phyloP scores from a whole-genome alignment of 2,888 invertebrate species.

The Spodoptera littoralis region DNA sequence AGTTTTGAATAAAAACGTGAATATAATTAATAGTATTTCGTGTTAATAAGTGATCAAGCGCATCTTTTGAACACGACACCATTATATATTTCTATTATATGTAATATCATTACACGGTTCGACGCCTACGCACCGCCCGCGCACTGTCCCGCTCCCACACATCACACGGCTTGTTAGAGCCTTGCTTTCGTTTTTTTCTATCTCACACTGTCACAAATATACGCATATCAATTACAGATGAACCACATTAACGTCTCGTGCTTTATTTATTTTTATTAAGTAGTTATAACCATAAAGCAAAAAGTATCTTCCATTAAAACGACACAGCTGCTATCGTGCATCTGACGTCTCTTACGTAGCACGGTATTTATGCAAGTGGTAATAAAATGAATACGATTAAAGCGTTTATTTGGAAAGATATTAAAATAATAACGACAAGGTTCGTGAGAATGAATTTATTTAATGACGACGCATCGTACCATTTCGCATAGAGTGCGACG shows the following conservation, averaged over 20 bases:
- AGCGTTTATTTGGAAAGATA: slow-evolving; percentile 31
- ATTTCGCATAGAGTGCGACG: slow-evolving; percentile 39
- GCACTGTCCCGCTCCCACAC: slow-evolving; percentile 42
- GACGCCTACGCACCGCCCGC: slow-evolving; percentile 55
- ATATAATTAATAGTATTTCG: slow-evolving; percentile 11
- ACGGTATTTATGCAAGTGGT: slow-evolving; percentile 7
- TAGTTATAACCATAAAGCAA: slow-evolving; percentile 6
- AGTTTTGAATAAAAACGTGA: slow-evolving; percentile 11
- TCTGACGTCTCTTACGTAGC: slow-evolving; percentile 6
- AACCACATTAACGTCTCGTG: slow-evolving; percentile 16
- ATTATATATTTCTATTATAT: slow-evolving; percentile 34
- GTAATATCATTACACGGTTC: slow-evolving; percentile 28
- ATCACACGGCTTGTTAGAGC: slow-evolving; percentile 41
- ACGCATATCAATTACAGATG: slow-evolving; percentile 40
- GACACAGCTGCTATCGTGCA: slow-evolving; percentile 14
- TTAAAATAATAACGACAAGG: slow-evolving; percentile 25
- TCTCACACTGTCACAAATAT: slow-evolving; percentile 29
- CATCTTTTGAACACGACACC: slow-evolving; percentile 16
- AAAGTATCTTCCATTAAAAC: slow-evolving; percentile 10
- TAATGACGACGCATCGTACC: slow-evolving; percentile 31
- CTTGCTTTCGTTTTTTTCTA: slow-evolving; percentile 53
- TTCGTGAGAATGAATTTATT: slow-evolving; percentile 44
- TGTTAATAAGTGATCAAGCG: slow-evolving; percentile 6
- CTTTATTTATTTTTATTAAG: slow-evolving; percentile 25
- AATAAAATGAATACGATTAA: slow-evolving; percentile 11